Evolutionary conservation across 1,140 invertebrate species (phyloP).

Genomic region (Liolophura sinensis): DNA sequence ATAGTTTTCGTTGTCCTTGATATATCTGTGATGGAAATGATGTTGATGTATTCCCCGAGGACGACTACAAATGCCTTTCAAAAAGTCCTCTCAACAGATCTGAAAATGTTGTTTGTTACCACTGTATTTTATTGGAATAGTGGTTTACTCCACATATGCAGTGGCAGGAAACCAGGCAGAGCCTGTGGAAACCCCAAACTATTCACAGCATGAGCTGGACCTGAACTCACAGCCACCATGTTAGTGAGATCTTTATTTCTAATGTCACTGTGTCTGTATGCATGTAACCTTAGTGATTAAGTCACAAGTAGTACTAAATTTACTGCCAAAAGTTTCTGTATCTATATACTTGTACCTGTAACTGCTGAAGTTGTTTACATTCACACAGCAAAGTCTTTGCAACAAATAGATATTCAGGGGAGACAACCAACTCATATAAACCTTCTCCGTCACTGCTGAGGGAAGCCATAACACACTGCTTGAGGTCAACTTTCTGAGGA

Average conservation of each 20-base stretch:
- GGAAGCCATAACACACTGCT: slow-evolving; percentile 25
- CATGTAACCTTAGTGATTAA: not conserved
- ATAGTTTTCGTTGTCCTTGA: no score
- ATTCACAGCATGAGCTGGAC: not conserved
- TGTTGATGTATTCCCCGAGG: no score
- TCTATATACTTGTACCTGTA: slow-evolving; percentile 23
- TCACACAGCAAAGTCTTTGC: slow-evolving; percentile 69
- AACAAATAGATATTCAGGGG: slow-evolving; percentile 70
- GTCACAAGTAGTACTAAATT: not conserved
- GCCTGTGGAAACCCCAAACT: slow-evolving; percentile 31
- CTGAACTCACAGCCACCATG: not conserved
- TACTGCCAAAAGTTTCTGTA: not conserved
- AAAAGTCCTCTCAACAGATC: no score
- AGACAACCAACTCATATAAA: slow-evolving; percentile 64
- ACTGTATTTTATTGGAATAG: no score
- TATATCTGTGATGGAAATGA: no score
- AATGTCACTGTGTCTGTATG: not conserved
- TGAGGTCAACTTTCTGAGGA: slow-evolving; percentile 13
- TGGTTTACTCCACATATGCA: no score
- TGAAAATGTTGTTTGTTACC: no score
- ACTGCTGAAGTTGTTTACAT: slow-evolving; percentile 44
- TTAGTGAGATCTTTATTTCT: not conserved
- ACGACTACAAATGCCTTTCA: no score
- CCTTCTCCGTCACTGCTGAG: slow-evolving; percentile 49
- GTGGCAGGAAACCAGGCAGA: no score